Evolutionary conservation across 1,140 invertebrate species (phyloP).

Genomic region (Diorhabda elongata): DNA sequence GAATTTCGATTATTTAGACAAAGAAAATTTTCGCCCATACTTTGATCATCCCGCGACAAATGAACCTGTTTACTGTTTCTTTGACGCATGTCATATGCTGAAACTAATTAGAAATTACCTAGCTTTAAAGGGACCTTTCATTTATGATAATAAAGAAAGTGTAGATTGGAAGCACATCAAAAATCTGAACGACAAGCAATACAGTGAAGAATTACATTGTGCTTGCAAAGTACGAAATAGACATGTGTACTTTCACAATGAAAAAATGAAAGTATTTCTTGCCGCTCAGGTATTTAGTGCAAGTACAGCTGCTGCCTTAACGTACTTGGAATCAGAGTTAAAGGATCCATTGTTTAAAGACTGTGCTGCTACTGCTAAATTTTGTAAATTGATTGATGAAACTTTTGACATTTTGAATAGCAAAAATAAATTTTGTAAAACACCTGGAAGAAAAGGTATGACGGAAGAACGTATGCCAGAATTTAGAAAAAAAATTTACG

Average conservation of each 20-base stretch:
- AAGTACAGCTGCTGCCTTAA: background rate
- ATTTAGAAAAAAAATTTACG: background rate
- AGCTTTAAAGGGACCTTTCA: too few relatives aligned
- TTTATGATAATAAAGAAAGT: too few relatives aligned
- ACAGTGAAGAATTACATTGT: background rate
- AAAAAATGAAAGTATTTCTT: background rate
- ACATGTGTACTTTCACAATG: background rate
- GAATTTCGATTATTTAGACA: slow-evolving; percentile 21
- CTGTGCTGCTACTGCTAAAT: slow-evolving; percentile 17
- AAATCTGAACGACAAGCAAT: too few relatives aligned
- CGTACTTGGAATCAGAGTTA: background rate
- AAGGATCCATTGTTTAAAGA: slow-evolving; percentile 17
- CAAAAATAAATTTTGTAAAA: slow-evolving; percentile 21
- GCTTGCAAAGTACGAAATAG: background rate
- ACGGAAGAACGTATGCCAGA: background rate
- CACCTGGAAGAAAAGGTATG: background rate
- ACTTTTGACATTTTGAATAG: slow-evolving; percentile 25
- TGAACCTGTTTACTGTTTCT: slow-evolving; percentile 17
- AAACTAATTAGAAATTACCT: slow-evolving; percentile 6
- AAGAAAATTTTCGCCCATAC: slow-evolving; percentile 18
- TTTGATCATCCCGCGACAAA: slow-evolving; percentile 26
- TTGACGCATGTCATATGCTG: slow-evolving; percentile 25
- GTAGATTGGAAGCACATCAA: too few relatives aligned
- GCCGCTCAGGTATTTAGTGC: background rate
- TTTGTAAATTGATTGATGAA: slow-evolving; percentile 24